Conservation (phyloP, 2,888 invertebrate species). For the Cotesia congregata region DNA sequence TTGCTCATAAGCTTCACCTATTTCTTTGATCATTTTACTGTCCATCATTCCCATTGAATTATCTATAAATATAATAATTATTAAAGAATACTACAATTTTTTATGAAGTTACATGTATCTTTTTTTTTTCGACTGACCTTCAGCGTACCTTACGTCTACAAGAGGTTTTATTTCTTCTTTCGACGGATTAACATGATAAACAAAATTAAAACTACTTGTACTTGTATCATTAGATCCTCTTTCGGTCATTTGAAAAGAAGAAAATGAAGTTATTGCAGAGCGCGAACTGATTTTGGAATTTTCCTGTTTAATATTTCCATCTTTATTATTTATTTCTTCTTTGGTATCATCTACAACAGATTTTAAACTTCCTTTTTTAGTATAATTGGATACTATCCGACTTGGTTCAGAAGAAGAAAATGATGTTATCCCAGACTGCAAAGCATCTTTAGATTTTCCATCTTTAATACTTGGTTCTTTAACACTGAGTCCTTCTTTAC, state of each 20-base stretch:
- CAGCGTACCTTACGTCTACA: background rate
- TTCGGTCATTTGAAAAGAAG: background rate
- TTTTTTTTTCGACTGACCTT: background rate
- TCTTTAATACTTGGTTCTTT: constrained; percentile 5
- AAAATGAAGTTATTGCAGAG: background rate
- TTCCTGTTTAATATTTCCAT: constrained; percentile 1
- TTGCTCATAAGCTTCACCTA: constrained; percentile 70
- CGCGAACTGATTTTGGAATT: background rate
- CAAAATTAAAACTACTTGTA: background rate
- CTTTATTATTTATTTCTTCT: too few species aligned
- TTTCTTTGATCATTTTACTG: constrained; percentile 66
- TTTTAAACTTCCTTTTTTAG: background rate
- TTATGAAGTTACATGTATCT: background rate
- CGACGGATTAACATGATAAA: background rate
- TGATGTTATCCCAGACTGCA: background rate
- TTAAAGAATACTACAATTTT: background rate
- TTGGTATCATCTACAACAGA: background rate
- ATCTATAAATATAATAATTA: background rate
- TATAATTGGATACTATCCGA: background rate
- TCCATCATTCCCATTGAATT: constrained; percentile 54
- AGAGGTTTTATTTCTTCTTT: background rate
- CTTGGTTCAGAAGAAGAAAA: background rate
- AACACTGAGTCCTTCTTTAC: too few species aligned
- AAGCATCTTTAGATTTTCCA: background rate
- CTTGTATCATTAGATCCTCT: background rate